Evolutionary conservation across 2,113 vertebrate species (phyloP).

Genomic region (Cephalopholis sonnerati): DNA sequence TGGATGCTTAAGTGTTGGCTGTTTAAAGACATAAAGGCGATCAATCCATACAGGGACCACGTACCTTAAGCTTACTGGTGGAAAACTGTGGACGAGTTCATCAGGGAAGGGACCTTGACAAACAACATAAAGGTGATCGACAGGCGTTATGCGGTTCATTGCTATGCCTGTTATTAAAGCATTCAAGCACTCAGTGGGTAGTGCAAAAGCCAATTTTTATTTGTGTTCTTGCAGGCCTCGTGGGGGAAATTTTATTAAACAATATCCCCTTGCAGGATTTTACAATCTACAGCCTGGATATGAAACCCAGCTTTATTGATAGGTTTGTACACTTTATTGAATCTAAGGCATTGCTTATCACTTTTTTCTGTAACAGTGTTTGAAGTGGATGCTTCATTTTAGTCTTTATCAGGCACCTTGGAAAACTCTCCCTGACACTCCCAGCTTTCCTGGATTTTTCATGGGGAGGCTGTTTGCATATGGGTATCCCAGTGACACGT

Average conservation of each 20-base stretch:
- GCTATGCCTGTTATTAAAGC: conserved; percentile 48
- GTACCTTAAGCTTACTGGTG: conserved; percentile 90
- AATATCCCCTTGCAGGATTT: conserved; percentile 80
- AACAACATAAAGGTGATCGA: conserved; percentile 92
- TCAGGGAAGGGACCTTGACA: conserved; percentile 87
- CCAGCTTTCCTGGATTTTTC: conserved; percentile 90
- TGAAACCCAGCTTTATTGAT: conserved; percentile 84
- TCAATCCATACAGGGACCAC: conserved; percentile 83
- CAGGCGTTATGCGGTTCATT: conserved; percentile 29
- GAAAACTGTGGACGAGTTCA: conserved; percentile 95
- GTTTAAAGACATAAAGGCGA: conserved; percentile 24
- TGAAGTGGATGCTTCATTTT: conserved; percentile 45
- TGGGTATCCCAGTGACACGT: conserved; percentile 90
- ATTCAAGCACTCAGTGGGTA: conserved; percentile 21
- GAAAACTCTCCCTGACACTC: conserved; percentile 83
- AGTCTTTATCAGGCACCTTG: conserved; percentile 86
- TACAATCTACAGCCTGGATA: conserved; percentile 85
- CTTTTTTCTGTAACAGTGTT: conserved; percentile 34
- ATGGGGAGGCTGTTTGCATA: conserved; percentile 87
- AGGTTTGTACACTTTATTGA: conserved; percentile 75
- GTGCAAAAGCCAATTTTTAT: conserved; percentile 29
- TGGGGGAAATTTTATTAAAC: conserved; percentile 86
- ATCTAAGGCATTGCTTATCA: conserved; percentile 3
- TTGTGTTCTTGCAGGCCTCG: conserved; percentile 80
- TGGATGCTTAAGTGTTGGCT: not conserved